These are phyloP conservation scores for Oryctes rhinoceros DNA, from an alignment of 1,140 invertebrate genomes.

Conservation along the genomic window DNA sequence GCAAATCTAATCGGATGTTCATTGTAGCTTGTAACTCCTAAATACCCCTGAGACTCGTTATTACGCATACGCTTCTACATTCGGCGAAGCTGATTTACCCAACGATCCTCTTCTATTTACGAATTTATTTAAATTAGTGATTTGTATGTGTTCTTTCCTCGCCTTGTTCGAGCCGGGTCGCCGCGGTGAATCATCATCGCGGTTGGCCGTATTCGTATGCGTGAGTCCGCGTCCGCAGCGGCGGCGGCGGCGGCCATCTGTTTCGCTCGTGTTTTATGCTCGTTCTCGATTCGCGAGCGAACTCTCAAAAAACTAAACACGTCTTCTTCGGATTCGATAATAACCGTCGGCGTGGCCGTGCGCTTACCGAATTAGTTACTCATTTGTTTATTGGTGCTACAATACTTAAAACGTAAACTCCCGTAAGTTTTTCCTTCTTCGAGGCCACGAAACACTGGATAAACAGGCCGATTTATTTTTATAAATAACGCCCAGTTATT, in stretches of 20 bases:
- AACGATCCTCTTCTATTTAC: not conserved
- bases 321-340: conserved; percentile 17
- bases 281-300: not conserved
- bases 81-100: not conserved
- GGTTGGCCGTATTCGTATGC: no score
- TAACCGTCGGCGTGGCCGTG: not conserved
- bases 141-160: not conserved
- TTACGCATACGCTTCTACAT: no score
- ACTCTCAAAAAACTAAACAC: conserved; percentile 15
- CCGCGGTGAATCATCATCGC: no score
- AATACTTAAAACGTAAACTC: conserved; percentile 1
- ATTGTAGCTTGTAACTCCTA: no score
- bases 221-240: not conserved
- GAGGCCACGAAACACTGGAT: not conserved
- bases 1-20: no score
- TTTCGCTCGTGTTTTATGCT: not conserved
- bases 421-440: not conserved
- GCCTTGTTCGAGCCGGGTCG: not conserved
- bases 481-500: conserved; percentile 11
- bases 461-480: conserved; percentile 22
- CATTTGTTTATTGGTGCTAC: conserved; percentile 18
- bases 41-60: no score
- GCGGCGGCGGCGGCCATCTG: not conserved
- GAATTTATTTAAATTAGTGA: conserved; percentile 15
- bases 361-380: conserved; percentile 18